These are phyloP conservation scores for Chrysopilus asiliformis DNA, from an alignment of 2,888 invertebrate genomes.

Conservation along the genomic window DNA sequence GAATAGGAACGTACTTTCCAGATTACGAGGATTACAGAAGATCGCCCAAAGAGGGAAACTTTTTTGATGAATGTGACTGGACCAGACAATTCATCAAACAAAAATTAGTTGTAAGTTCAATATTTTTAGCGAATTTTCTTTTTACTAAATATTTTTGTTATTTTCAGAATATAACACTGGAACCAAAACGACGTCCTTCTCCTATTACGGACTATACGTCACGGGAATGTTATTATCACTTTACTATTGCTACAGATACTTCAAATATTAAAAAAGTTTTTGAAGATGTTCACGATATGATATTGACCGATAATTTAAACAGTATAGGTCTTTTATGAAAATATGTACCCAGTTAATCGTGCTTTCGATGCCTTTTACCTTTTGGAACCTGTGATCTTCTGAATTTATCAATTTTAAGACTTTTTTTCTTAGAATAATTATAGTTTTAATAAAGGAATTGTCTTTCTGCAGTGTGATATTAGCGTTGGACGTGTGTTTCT, in stretches of 20 bases:
- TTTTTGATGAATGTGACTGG: slow-evolving; percentile 48
- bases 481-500: too few relatives aligned
- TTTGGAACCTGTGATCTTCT: too few relatives aligned
- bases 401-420: too few relatives aligned
- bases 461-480: too few relatives aligned
- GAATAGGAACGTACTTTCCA: slow-evolving; percentile 52
- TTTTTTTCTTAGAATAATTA: too few relatives aligned
- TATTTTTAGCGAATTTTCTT: neutral
- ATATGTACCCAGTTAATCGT: too few relatives aligned
- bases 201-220: slow-evolving; percentile 33
- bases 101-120: slow-evolving; percentile 45
- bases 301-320: slow-evolving; percentile 39
- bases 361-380: too few relatives aligned
- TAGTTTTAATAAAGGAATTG: too few relatives aligned
- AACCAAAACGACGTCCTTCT: slow-evolving; percentile 34
- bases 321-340: slow-evolving; percentile 31
- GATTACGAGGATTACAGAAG: slow-evolving; percentile 44
- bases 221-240: slow-evolving; percentile 56
- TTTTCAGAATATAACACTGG: slow-evolving; percentile 43
- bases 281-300: slow-evolving; percentile 57
- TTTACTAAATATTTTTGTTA: neutral
- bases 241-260: slow-evolving; percentile 62
- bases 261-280: slow-evolving; percentile 59
- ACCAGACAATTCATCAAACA: slow-evolving; percentile 54
- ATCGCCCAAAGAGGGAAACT: slow-evolving; percentile 34